A percentile compares a stretch with the other conserved stretches of the same genome.
These are phyloP conservation scores for Gobio occitaniae DNA, from an alignment of 2,797 vertebrate species.

Conservation along the genomic window DNA sequence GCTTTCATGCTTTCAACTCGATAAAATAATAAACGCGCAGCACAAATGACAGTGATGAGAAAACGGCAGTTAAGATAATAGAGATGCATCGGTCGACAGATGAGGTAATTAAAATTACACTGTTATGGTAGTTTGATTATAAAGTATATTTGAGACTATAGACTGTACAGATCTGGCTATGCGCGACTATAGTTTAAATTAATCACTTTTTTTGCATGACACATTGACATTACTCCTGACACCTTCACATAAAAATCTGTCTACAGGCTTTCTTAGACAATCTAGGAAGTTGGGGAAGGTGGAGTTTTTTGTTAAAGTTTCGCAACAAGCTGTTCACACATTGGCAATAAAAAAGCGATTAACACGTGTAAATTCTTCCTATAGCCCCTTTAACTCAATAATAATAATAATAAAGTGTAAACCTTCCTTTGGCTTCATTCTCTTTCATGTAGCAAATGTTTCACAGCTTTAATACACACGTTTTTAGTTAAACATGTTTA, in stretches of 20 bases:
- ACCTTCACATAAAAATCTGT: background rate
- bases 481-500: no score
- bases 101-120: background rate
- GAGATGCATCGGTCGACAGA: no score
- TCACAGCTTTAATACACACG: slow-evolving; percentile 39
- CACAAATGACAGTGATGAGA: background rate
- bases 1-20: background rate
- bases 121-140: background rate
- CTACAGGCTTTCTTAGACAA: background rate
- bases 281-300: background rate
- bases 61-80: no score
- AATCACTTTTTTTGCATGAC: background rate
- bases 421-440: slow-evolving; percentile 12
- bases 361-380: background rate
- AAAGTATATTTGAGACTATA: background rate
- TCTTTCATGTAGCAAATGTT: slow-evolving; percentile 13
- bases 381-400: background rate
- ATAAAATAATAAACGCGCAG: background rate
- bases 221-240: background rate
- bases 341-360: background rate
- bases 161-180: background rate
- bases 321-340: background rate
- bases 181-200: background rate
- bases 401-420: slow-evolving; percentile 20
- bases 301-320: background rate